Conservation (phyloP, 2,888 invertebrate species). For the Odontomyia ornata region DNA sequence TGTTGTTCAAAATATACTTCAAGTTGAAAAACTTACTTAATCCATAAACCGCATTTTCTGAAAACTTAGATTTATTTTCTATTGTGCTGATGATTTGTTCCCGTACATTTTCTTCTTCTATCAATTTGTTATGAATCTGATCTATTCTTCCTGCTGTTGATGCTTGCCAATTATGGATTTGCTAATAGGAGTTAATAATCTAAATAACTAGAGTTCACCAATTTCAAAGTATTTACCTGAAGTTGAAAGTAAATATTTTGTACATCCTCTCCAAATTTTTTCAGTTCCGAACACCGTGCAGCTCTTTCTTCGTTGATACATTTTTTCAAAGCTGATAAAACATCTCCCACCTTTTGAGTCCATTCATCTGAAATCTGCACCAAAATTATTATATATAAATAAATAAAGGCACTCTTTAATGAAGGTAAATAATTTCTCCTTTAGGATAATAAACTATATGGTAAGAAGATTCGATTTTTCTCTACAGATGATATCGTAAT, state of each 20-base stretch:
- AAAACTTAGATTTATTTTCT: conserved; percentile 29
- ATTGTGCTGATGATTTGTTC: conserved; percentile 31
- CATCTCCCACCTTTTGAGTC: conserved; percentile 58
- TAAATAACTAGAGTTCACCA: conserved; percentile 1
- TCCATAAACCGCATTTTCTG: conserved; percentile 23
- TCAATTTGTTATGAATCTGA: conserved; percentile 47
- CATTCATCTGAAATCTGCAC: conserved; percentile 59
- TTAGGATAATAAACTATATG: no score
- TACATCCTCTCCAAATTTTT: conserved; percentile 68
- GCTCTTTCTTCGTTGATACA: conserved; percentile 67
- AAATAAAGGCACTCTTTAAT: background rate
- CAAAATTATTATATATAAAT: background rate
- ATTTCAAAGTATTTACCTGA: conserved; percentile 57
- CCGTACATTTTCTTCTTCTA: conserved; percentile 46
- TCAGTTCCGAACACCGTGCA: conserved; percentile 65
- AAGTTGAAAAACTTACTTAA: conserved; percentile 34
- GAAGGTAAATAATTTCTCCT: no score
- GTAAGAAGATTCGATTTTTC: no score
- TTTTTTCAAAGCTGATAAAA: conserved; percentile 64
- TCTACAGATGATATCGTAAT: no score
- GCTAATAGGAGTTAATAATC: conserved; percentile 41
- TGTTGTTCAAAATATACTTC: background rate
- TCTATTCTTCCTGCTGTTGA: conserved; percentile 42
- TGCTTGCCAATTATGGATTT: conserved; percentile 48
- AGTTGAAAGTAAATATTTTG: conserved; percentile 64